Evolutionary conservation across 1,140 invertebrate genomes (phyloP), one percentile per base, ranked within the genome.

Genomic region (Ridgeia piscesae): DNA sequence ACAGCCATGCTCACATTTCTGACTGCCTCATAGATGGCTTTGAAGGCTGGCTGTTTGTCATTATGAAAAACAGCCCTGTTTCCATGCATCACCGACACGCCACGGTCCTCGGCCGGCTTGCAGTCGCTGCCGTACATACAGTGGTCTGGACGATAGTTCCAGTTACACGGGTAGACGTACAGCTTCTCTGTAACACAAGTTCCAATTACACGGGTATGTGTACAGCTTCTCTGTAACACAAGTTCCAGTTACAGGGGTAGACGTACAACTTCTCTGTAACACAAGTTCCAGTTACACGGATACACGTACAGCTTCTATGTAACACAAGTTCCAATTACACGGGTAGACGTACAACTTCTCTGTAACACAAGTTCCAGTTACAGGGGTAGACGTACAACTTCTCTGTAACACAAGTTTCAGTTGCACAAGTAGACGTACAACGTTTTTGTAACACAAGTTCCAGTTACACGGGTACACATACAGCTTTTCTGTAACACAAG

Each of bases 101-200:
- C 98, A n/a, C 97, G 94, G 91, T 97, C 96, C 93, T 98, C 97
- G 9, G 98, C 98, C 92, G 97, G 96, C 89, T 96, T 96, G 94
- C 98, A 99, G 6, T 98, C 97, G 94, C 97, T 98, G 94, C 96
- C 96, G 94, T 99, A 99, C 98, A 98, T 98, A 95, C 98, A 99
- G 95, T 99, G 98, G 96, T 99, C 98, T 17, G 98, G 97, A 92
- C 98, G 97, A 95, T 98, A 99, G 96, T 99, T 99, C 96, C 98
- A 98, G 91, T 98, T 97, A 95, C 98, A 99, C 0, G 97, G 97
- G 95, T 98, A 97, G 58, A 98, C 96, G 93, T 97, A 97, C 31
- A 99, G 96, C 94, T 98, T 97, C 92, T 98, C 98, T 96, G 95
- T 89, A 96, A 42, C 42, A 42, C 42, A 42, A 99, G 96, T 99